phyloP scores from a whole-genome alignment of 2,888 invertebrate species.

The Athripsodes cinereus region DNA sequence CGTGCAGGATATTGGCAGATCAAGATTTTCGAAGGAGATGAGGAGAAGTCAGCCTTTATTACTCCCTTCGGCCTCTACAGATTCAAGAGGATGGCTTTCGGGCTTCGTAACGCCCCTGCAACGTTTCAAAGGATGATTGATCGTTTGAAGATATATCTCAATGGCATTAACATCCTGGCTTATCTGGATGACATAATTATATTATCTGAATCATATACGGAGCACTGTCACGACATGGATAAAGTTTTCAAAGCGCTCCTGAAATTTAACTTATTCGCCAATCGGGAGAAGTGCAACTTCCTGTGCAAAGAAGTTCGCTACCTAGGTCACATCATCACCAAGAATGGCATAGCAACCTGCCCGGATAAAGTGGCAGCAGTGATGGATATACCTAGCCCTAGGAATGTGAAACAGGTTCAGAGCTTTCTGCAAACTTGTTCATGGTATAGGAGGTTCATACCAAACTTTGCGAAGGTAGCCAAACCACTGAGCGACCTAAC shows the following conservation, averaged over 20 bases:
- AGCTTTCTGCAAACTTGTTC: too few relatives aligned
- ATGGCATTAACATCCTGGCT: constrained; percentile 23
- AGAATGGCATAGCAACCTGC: not conserved
- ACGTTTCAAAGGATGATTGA: constrained; percentile 33
- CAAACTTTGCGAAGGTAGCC: too few relatives aligned
- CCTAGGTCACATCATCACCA: constrained; percentile 2
- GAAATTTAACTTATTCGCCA: constrained; percentile 28
- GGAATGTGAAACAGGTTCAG: constrained; percentile 6
- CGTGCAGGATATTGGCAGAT: constrained; percentile 37
- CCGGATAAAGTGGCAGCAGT: constrained; percentile 4
- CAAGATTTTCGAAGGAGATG: constrained; percentile 28
- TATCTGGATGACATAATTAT: constrained; percentile 32
- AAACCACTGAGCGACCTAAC: too few relatives aligned
- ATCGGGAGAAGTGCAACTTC: constrained; percentile 28
- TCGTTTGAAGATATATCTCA: constrained; percentile 27
- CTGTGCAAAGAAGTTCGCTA: not conserved
- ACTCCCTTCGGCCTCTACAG: constrained; percentile 32
- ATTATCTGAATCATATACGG: constrained; percentile 28
- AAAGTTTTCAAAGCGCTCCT: constrained; percentile 28
- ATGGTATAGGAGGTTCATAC: constrained; percentile 29
- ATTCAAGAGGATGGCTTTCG: constrained; percentile 34
- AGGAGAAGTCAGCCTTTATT: constrained; percentile 33
- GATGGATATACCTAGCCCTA: not conserved
- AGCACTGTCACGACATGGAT: constrained; percentile 30
- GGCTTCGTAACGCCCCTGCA: constrained; percentile 32